Percentiles rank a stretch among this genome's conserved stretches.
phyloP scores from a whole-genome alignment of 2,888 invertebrate species.

The Fragum whitleyi region DNA sequence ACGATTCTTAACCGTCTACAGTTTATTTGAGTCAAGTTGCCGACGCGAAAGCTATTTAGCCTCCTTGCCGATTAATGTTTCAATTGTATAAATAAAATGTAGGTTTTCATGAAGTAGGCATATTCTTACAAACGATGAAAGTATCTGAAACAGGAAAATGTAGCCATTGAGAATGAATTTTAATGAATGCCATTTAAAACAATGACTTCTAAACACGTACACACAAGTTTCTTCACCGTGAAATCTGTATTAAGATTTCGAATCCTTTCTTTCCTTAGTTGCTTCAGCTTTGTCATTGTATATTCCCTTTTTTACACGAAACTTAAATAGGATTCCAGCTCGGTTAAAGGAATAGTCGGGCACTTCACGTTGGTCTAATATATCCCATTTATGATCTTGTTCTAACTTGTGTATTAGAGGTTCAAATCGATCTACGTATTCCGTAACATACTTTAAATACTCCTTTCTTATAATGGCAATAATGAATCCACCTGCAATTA shows the following conservation, averaged over 20 bases:
- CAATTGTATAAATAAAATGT: no score
- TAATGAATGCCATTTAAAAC: background rate
- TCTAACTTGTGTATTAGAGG: conserved; percentile 72
- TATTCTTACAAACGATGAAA: no score
- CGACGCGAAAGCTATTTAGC: no score
- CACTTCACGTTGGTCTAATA: conserved; percentile 70
- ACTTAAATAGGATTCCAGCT: conserved; percentile 76
- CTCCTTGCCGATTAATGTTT: no score
- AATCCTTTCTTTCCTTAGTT: background rate
- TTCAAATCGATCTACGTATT: conserved; percentile 77
- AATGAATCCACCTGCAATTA: conserved; percentile 74
- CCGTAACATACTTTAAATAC: conserved; percentile 74
- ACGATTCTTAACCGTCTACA: no score
- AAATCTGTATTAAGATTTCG: background rate
- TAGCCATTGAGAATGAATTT: no score
- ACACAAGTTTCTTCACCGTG: background rate
- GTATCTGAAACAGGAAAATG: no score
- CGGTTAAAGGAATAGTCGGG: conserved; percentile 78
- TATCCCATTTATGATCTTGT: conserved; percentile 67
- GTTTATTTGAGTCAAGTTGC: no score
- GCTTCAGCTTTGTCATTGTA: conserved; percentile 7
- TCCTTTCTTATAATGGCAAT: conserved; percentile 79
- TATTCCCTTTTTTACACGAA: conserved; percentile 60
- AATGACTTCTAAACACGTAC: background rate
- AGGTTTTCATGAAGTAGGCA: no score